Conservation (phyloP, 2,113 vertebrate species). For the Zonotrichia leucophrys region DNA sequence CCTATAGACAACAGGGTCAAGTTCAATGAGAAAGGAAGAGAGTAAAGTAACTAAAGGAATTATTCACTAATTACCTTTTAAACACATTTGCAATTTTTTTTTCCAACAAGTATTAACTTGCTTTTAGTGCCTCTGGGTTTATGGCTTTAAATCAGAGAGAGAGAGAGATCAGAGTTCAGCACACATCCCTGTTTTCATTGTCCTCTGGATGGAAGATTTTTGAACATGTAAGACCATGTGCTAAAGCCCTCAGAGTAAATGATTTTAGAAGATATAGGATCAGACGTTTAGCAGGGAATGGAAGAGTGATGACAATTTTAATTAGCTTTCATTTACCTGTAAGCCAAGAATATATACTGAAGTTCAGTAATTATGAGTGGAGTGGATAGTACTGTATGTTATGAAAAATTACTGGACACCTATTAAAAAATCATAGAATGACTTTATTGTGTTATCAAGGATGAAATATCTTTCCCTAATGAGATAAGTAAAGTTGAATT, state of each 20-base stretch:
- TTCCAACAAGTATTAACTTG: conserved; percentile 41
- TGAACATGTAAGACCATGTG: background rate
- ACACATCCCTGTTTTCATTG: background rate
- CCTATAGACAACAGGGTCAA: conserved; percentile 72
- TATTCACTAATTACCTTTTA: conserved; percentile 65
- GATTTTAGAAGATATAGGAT: background rate
- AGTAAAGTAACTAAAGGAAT: conserved; percentile 58
- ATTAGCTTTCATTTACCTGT: background rate
- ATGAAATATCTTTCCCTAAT: background rate
- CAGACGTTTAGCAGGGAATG: background rate
- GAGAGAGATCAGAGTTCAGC: background rate
- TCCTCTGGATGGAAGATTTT: background rate
- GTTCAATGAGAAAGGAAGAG: conserved; percentile 71
- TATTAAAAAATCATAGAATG: background rate
- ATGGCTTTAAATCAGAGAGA: background rate
- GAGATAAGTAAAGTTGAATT: background rate
- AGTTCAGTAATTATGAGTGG: background rate
- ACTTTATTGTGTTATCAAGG: background rate
- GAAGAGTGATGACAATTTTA: background rate
- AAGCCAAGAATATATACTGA: background rate
- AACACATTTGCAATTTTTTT: conserved; percentile 46
- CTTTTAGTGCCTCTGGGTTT: conserved; percentile 15
- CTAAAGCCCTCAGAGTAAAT: background rate
- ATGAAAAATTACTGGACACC: background rate
- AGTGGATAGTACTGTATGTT: background rate